Evolutionary conservation across 2,888 invertebrate genomes (phyloP).

Genomic region (Drosophila macrospina): DNA sequence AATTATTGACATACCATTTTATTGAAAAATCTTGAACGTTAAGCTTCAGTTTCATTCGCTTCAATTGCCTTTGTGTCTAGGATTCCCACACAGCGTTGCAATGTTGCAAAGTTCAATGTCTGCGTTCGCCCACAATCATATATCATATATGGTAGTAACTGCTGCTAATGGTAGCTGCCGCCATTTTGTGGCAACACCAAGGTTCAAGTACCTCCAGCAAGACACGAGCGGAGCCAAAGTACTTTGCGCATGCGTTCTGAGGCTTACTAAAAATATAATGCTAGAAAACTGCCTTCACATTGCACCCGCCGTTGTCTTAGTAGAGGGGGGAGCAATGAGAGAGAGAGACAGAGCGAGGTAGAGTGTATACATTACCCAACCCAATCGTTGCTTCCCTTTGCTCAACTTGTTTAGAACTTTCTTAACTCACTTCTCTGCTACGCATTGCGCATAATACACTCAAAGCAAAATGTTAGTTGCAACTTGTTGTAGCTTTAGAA

Average conservation of each 20-base stretch:
- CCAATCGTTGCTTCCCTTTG: slow-evolving; percentile 53
- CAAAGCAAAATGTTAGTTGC: neutral
- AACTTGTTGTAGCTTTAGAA: neutral
- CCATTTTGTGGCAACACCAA: slow-evolving; percentile 65
- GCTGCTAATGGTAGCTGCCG: slow-evolving; percentile 35
- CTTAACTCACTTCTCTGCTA: slow-evolving; percentile 63
- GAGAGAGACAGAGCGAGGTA: slow-evolving; percentile 1
- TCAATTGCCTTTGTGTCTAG: slow-evolving; percentile 27
- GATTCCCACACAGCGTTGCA: slow-evolving; percentile 33
- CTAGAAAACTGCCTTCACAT: slow-evolving; percentile 59
- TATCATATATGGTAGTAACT: slow-evolving; percentile 38
- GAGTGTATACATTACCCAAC: slow-evolving; percentile 43
- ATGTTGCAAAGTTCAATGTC: slow-evolving; percentile 56
- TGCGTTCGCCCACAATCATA: slow-evolving; percentile 65
- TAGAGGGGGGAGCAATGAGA: neutral
- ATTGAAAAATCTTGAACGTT: slow-evolving; percentile 17
- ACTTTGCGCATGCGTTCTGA: slow-evolving; percentile 66
- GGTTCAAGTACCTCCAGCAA: slow-evolving; percentile 76
- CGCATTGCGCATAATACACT: slow-evolving; percentile 47
- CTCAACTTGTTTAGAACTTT: slow-evolving; percentile 54
- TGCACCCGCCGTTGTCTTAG: slow-evolving; percentile 47
- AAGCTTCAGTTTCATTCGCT: neutral
- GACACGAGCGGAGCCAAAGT: slow-evolving; percentile 31
- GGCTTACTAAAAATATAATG: slow-evolving; percentile 43
- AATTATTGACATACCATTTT: slow-evolving; percentile 42